Evolutionary conservation across 64 coral and sea anemone genomes (phyloP).

Genomic region (Montipora efflorescens): DNA sequence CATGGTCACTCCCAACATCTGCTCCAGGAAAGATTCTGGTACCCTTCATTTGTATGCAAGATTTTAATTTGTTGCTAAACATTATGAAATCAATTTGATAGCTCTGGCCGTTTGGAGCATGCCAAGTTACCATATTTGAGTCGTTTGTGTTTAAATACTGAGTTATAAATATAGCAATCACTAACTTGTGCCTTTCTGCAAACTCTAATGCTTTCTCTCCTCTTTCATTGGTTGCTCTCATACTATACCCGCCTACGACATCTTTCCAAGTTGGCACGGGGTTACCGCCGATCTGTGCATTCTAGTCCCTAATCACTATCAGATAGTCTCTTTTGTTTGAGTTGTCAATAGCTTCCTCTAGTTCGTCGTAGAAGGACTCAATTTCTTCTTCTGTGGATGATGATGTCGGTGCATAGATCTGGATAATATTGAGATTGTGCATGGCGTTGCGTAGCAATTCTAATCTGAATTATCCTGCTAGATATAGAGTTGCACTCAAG

Average conservation of each 20-base stretch:
- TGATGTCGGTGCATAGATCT: neutral
- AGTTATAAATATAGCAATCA: neutral
- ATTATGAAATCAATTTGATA: conserved; percentile 36
- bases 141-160: conserved; percentile 13
- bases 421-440: neutral
- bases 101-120: conserved; percentile 3
- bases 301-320: neutral
- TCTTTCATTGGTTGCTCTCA: neutral
- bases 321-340: neutral
- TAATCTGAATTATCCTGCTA: neutral
- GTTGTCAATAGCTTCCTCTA: neutral
- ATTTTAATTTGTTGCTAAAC: conserved; percentile 1
- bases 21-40: neutral
- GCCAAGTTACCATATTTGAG: conserved; percentile 21
- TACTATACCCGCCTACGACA: neutral
- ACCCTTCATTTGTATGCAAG: neutral
- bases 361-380: neutral
- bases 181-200: neutral
- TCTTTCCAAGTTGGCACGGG: neutral
- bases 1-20: conserved; percentile 18
- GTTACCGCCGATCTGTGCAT: neutral
- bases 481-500: neutral
- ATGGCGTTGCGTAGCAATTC: neutral
- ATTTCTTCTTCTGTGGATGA: neutral
- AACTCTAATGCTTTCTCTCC: neutral